Percentiles rank a stretch among this genome's conserved stretches.
These are phyloP conservation scores for Mongoloraphidia duomilia DNA, from an alignment of 2,888 invertebrate genomes.

Conservation along the genomic window DNA sequence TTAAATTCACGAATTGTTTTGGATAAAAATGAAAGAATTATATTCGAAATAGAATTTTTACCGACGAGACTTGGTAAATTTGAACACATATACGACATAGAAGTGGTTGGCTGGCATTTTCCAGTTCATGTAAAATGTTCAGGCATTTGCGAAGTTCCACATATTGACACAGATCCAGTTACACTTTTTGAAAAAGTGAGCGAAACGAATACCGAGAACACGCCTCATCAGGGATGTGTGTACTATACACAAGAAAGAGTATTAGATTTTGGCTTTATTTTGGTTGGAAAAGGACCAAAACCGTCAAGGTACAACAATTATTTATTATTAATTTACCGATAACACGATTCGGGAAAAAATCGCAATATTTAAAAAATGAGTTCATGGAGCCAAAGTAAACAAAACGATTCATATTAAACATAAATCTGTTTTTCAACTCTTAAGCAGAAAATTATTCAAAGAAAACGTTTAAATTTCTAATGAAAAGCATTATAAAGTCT, in stretches of 20 bases:
- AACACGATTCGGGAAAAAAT: too few relatives aligned
- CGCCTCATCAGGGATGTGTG: conserved; percentile 14
- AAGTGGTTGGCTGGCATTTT: conserved; percentile 19
- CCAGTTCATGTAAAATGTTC: conserved; percentile 18
- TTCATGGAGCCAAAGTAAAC: too few relatives aligned
- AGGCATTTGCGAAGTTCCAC: conserved; percentile 24
- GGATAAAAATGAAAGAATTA: conserved; percentile 14
- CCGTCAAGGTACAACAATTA: not conserved
- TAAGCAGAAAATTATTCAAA: too few relatives aligned
- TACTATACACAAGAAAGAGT: conserved; percentile 20
- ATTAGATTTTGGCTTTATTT: conserved; percentile 23
- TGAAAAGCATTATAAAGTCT: too few relatives aligned
- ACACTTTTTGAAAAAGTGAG: conserved; percentile 20
- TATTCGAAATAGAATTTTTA: conserved; percentile 18
- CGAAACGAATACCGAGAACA: conserved; percentile 15
- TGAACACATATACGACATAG: conserved; percentile 20
- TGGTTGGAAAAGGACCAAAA: conserved; percentile 1
- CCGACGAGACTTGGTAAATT: conserved; percentile 21
- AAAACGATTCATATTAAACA: too few relatives aligned
- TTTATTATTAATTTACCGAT: too few relatives aligned
- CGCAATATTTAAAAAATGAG: too few relatives aligned
- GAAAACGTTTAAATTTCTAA: too few relatives aligned
- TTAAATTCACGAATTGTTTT: conserved; percentile 13
- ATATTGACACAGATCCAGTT: conserved; percentile 21
- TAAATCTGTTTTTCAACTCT: too few relatives aligned